phyloP scores from a whole-genome alignment of 2,113 vertebrate species.

The Erythrocercus mccallii region DNA sequence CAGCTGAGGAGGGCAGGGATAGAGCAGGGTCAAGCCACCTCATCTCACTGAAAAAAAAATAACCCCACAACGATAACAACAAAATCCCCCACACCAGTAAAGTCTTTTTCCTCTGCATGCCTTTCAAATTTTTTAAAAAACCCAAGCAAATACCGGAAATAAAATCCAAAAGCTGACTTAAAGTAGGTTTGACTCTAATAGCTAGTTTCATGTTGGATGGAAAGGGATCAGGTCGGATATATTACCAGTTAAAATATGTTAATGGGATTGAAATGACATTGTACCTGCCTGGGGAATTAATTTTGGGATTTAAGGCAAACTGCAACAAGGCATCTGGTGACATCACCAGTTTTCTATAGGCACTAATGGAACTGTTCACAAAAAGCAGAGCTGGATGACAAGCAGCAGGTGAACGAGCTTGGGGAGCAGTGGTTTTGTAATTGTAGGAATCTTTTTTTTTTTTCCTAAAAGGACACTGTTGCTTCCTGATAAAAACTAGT shows the following conservation, averaged over 20 bases:
- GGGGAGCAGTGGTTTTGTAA: background rate
- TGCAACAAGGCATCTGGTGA: background rate
- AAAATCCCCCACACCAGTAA: rapidly evolving
- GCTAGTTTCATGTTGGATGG: background rate
- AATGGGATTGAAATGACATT: background rate
- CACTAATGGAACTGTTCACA: background rate
- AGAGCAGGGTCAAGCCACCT: background rate
- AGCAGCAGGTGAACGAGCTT: background rate
- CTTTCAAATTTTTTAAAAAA: too few relatives aligned
- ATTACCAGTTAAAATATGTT: background rate
- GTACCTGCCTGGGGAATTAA: background rate
- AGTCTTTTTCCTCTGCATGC: background rate
- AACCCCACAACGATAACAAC: background rate
- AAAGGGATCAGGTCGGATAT: background rate
- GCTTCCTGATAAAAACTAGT: background rate
- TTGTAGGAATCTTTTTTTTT: background rate
- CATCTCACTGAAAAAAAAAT: background rate
- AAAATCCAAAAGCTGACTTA: background rate
- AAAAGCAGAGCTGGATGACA: background rate
- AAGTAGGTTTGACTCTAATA: background rate
- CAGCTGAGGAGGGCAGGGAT: background rate
- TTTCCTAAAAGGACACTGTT: background rate
- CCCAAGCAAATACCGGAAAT: background rate
- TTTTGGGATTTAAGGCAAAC: background rate
- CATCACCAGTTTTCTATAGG: rapidly evolving